These are phyloP conservation scores for Meloidogyne chitwoodi DNA, from an alignment of 1,140 invertebrate species.

Conservation along the genomic window DNA sequence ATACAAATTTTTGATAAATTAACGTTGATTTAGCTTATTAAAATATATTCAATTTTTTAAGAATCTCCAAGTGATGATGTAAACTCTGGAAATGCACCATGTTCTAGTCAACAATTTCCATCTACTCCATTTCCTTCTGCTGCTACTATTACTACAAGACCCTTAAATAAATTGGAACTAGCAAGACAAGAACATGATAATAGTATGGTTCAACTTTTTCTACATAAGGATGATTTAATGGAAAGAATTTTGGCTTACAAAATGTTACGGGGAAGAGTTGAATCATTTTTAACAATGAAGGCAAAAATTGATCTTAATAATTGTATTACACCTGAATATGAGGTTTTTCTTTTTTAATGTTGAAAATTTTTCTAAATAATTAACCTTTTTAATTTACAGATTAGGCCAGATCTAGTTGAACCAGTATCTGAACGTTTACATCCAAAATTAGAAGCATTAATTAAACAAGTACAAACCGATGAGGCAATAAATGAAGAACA, in stretches of 20 bases:
- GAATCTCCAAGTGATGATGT: neutral
- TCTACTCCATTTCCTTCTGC: constrained; percentile 21
- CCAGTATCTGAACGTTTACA: neutral
- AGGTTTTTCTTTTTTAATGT: neutral
- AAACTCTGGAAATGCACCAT: constrained; percentile 5
- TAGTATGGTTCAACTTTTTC: constrained; percentile 25
- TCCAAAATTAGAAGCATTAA: neutral
- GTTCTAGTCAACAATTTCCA: constrained; percentile 17
- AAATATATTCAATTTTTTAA: neutral
- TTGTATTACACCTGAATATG: constrained; percentile 24
- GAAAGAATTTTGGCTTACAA: constrained; percentile 25
- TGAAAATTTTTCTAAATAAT: neutral
- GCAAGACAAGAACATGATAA: constrained; percentile 22
- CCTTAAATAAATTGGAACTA: constrained; percentile 16
- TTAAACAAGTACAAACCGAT: neutral
- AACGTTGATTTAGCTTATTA: too few relatives aligned
- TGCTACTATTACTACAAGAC: neutral
- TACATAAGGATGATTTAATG: constrained; percentile 23
- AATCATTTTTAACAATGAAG: constrained; percentile 22
- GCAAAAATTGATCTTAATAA: constrained; percentile 23
- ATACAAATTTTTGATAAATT: too few relatives aligned
- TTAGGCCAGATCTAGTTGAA: neutral
- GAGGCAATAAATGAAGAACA: neutral
- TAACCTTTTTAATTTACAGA: neutral
- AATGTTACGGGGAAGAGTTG: constrained; percentile 25